These are phyloP conservation scores for Siderastrea radians DNA, from an alignment of 92 coral and sea anemone species.

Conservation along the genomic window DNA sequence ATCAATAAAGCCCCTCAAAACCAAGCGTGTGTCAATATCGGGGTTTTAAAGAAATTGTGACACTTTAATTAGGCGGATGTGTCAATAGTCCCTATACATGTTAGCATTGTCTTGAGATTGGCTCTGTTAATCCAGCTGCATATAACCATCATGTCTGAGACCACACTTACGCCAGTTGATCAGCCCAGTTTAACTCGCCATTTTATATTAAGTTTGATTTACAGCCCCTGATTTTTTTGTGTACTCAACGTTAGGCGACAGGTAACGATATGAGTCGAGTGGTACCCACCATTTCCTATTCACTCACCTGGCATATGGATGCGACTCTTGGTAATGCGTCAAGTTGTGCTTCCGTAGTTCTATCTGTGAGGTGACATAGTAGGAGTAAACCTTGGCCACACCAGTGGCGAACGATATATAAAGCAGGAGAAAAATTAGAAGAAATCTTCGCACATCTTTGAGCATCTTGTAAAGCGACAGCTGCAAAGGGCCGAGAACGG, in stretches of 20 bases:
- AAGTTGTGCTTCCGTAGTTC: not conserved
- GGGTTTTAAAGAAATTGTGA: not conserved
- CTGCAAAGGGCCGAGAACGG: slow-evolving; percentile 59
- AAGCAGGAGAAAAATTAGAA: not conserved
- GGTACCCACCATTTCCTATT: no score
- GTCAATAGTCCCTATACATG: no score
- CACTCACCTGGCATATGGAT: slow-evolving; percentile 25
- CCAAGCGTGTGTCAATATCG: not conserved
- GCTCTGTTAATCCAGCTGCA: no score
- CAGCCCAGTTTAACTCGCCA: no score
- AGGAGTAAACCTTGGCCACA: slow-evolving; percentile 11
- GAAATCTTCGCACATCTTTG: slow-evolving; percentile 21
- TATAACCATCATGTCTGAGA: no score
- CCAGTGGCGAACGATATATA: slow-evolving; percentile 9
- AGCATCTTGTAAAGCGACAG: slow-evolving; percentile 62
- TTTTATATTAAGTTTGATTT: no score
- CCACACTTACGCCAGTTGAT: no score
- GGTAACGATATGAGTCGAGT: not conserved
- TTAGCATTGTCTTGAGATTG: no score
- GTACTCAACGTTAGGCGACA: no score
- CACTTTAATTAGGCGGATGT: no score
- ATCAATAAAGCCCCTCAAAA: no score
- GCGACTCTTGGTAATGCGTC: not conserved
- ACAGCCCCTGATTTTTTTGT: no score
- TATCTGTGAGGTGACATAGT: slow-evolving; percentile 15